Base-by-base conservation (phyloP, 2,113 vertebrate genomes). In the Aix galericulata region DNA sequence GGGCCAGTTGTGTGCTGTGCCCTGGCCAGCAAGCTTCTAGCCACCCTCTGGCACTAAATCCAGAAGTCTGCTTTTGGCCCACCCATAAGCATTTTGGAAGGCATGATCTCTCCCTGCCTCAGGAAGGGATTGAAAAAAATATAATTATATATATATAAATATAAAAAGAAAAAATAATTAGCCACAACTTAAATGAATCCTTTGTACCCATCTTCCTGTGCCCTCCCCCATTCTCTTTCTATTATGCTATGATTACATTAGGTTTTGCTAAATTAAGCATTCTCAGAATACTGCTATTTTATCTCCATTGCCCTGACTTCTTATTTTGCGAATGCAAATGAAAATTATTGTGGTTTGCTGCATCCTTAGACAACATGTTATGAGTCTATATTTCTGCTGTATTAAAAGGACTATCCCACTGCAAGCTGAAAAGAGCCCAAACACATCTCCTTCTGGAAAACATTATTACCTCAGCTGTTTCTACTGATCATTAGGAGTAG, bases 1-100 rank as follows among this genome's bases (percentile, higher is more conserved):
- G 36, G 32, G 9, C 8, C 34, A 2, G 22, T n/a, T 7, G 21
- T 3, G 4, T 5, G 6, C 26, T 29, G 26, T 2, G 0, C 11
- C 40, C 48, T 22, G 20, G 40, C 44, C 66, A 50, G 23, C 1
- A 2, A 21, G 23, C 8, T 50, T 16, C 22, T 38, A 34, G 42
- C 29, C 17, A 22, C 12, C 26, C 55, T n/a, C n/a, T 26, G 31
- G 29, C 62, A 71, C 31, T 17, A 85, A 66, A 81, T 34, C 23
- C 6, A 36, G 8, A 72, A 46, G 75, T 13, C 42, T 82, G 36
- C 14, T 66, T 89, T 80, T 38, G 50, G 36, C 40, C 5, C 69
- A 22, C 42, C 17, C 11, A 16, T 6, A 10, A 13, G 6, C 4
- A 8, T 44, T 82, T 85, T 26, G 40, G 21, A 74, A 67, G n/a